Conservation (phyloP, 1,140 invertebrate genomes). For the Lordiphosa stackelbergi region DNA sequence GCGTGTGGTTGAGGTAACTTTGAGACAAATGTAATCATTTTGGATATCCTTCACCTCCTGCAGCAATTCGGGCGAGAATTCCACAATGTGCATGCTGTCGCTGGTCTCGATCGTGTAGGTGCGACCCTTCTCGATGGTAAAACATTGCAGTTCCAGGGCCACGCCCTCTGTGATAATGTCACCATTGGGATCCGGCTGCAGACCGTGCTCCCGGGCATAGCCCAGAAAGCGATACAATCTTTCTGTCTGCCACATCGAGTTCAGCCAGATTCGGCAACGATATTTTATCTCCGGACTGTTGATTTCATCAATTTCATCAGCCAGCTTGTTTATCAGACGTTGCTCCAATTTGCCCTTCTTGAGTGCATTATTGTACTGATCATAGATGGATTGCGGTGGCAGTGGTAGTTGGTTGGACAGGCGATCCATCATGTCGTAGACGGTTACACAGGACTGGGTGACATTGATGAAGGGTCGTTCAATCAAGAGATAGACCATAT, state of each 20-base stretch:
- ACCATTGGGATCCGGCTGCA: not conserved
- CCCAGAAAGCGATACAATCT: conserved; percentile 17
- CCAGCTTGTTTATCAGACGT: not conserved
- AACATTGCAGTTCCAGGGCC: conserved; percentile 14
- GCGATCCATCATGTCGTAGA: conserved; percentile 19
- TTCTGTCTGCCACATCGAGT: conserved; percentile 29
- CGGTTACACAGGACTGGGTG: conserved; percentile 5
- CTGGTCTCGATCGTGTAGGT: conserved; percentile 1
- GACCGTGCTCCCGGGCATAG: not conserved
- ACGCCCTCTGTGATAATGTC: not conserved
- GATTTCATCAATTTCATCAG: not conserved
- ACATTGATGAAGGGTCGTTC: conserved; percentile 8
- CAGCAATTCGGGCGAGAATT: conserved; percentile 6
- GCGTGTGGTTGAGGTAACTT: conserved; percentile 18
- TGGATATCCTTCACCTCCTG: not conserved
- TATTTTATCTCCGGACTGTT: not conserved
- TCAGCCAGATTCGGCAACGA: conserved; percentile 17
- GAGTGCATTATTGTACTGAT: not conserved
- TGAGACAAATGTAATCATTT: conserved; percentile 10
- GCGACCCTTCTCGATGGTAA: not conserved
- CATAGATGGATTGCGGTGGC: conserved; percentile 21
- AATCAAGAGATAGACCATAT: not conserved
- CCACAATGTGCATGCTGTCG: conserved; percentile 23
- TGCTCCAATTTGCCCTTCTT: not conserved
- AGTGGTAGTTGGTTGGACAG: not conserved